Conservation (phyloP, 2,113 vertebrate genomes). For the Martes martes region DNA sequence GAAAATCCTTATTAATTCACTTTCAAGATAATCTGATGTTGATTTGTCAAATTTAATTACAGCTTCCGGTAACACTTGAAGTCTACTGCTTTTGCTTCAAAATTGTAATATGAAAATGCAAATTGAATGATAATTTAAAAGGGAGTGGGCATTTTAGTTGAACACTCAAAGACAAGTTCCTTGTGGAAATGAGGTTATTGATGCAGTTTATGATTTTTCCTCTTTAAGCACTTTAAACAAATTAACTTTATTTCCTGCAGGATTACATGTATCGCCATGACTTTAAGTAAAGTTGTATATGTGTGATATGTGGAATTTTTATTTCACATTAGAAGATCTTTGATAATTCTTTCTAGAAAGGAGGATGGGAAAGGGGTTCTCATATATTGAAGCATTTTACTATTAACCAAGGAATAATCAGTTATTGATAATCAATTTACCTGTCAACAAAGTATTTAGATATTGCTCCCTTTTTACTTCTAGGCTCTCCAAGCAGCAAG, state of each 20-base stretch:
- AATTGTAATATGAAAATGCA: conserved; percentile 99
- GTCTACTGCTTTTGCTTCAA: conserved; percentile 95
- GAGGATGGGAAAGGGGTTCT: not conserved
- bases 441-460: conserved; percentile 71
- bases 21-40: conserved; percentile 99
- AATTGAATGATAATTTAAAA: conserved; percentile 95
- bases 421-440: conserved; percentile 40
- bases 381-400: not conserved
- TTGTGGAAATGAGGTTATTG: conserved; percentile 91
- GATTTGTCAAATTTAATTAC: conserved; percentile 99
- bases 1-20: conserved; percentile 96
- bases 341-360: not conserved
- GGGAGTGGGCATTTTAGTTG: conserved; percentile 97
- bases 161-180: conserved; percentile 95
- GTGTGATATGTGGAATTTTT: conserved; percentile 60
- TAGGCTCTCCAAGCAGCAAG: conserved; percentile 98
- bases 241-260: conserved; percentile 90
- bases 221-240: conserved; percentile 90
- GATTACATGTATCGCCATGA: conserved; percentile 84
- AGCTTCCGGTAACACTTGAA: conserved; percentile 98
- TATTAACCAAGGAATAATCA: conserved; percentile 33
- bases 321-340: conserved; percentile 49
- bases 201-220: conserved; percentile 86
- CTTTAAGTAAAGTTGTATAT: conserved; percentile 82
- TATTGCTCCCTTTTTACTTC: conserved; percentile 73